phyloP scores from a whole-genome alignment of 2,888 invertebrate genomes.

The Pristionchus exspectatus region DNA sequence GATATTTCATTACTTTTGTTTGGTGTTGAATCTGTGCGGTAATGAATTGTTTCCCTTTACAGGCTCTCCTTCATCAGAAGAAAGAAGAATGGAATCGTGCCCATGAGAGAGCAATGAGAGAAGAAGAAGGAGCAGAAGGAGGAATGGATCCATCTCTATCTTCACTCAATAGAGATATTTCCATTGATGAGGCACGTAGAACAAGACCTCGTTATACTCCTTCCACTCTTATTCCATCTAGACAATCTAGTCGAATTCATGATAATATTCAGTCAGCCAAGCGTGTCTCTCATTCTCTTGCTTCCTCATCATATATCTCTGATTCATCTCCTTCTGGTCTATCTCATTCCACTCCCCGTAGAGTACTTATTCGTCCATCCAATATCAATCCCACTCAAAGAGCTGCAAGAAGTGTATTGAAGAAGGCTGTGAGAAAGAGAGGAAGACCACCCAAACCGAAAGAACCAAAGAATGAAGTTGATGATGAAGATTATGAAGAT shows the following conservation, averaged over 20 bases:
- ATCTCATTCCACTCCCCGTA: constrained; percentile 27
- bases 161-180: constrained; percentile 12
- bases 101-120: constrained; percentile 64
- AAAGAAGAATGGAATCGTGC: constrained; percentile 69
- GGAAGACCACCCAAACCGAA: constrained; percentile 30
- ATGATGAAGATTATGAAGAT: not conserved
- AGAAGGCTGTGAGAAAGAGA: constrained; percentile 21
- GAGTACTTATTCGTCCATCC: constrained; percentile 1
- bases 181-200: constrained; percentile 67
- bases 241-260: constrained; percentile 51
- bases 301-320: not conserved
- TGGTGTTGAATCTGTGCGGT: no score
- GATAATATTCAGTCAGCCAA: constrained; percentile 42
- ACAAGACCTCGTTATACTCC: not conserved
- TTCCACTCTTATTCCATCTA: not conserved
- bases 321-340: not conserved
- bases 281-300: constrained; percentile 41
- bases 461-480: not conserved
- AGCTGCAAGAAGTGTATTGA: constrained; percentile 43
- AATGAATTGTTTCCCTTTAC: not conserved
- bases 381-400: not conserved
- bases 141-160: constrained; percentile 1
- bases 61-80: constrained; percentile 70
- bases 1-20: not conserved
- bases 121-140: constrained; percentile 56